phyloP scores from a whole-genome alignment of 2,888 invertebrate species.

The Xanthia icteritia region DNA sequence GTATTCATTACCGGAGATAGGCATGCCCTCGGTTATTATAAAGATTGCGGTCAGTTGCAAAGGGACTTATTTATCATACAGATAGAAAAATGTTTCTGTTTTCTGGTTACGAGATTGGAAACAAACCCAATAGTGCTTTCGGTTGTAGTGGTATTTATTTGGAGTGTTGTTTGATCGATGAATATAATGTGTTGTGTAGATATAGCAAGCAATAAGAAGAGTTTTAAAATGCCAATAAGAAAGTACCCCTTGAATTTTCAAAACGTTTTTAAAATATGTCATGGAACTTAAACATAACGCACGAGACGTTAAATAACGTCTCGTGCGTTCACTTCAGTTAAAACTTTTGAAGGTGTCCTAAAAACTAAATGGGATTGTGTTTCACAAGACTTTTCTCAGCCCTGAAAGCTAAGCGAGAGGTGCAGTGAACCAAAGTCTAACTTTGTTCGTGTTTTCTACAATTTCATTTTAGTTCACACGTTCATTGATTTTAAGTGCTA shows the following conservation, averaged over 20 bases:
- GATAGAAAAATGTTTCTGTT: constrained; percentile 71
- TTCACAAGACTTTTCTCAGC: constrained; percentile 17
- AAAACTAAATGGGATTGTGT: constrained; percentile 14
- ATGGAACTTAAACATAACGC: no score
- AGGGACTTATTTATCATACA: constrained; percentile 75
- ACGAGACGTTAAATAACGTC: background rate
- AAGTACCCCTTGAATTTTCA: no score
- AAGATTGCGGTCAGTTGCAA: constrained; percentile 73
- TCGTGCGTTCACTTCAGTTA: background rate
- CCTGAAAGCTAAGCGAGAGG: constrained; percentile 11
- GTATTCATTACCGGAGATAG: constrained; percentile 81
- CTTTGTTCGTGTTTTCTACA: constrained; percentile 35
- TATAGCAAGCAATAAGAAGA: background rate
- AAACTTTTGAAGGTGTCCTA: background rate
- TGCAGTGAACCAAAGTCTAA: constrained; percentile 21
- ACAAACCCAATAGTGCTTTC: constrained; percentile 34
- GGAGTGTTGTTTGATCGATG: background rate
- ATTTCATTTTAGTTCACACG: constrained; percentile 49
- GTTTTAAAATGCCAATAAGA: background rate
- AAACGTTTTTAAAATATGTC: background rate
- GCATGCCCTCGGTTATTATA: constrained; percentile 67
- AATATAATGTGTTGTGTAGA: background rate
- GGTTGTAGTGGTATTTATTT: background rate
- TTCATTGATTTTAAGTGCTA: constrained; percentile 51
- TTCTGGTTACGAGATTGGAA: constrained; percentile 49